Base-by-base conservation (phyloP, 2,113 vertebrate genomes). In the Chinchilla lanigera region DNA sequence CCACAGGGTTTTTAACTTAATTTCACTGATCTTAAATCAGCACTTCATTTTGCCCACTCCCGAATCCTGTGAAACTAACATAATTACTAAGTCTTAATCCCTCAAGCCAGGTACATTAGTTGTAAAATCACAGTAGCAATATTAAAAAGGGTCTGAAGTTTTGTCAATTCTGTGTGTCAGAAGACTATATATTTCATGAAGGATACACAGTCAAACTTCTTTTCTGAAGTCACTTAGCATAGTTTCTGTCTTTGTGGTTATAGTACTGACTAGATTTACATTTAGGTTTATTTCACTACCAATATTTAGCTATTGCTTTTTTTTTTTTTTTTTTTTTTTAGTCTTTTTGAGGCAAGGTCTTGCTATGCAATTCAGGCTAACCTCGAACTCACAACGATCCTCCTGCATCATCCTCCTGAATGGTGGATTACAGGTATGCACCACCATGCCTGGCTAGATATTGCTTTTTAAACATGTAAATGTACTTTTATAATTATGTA, bases 241-340 rank as follows among this genome's bases (percentile, higher is more conserved):
- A 71, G 44, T 56, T 69, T 96, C 65, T 97, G 11, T 20, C 67
- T 92, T 90, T 96, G 82, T 16, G 52, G 7, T 83, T 86, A 63
- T 11, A 89, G 9, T 5, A 86, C 19, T 54, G 71, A 71, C 60
- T 78, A 84, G 67, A 84, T 11, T 44, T 35, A 58, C 28, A 54
- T 65, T 78, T 38, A 88, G 65, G 65, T n/a, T 61, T 61, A 80
- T 81, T 82, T 91, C 41, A 54, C 26, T 69, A 81, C 63, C 50
- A 67, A 22, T 81, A 67, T 41, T 41, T 90, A 83, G 56, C 19
- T 63, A 63, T n/a, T 33, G 61, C 33, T 73, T 56, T 90, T 50
- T n/a, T n/a, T n/a, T n/a, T n/a, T n/a, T n/a, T n/a, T n/a, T n/a
- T n/a, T n/a, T n/a, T n/a, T n/a, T n/a, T n/a, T n/a, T n/a, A n/a